Percentiles rank a stretch among this genome's conserved stretches.
phyloP scores from a whole-genome alignment of 2,888 invertebrate genomes.

The Calameuta pallipes region DNA sequence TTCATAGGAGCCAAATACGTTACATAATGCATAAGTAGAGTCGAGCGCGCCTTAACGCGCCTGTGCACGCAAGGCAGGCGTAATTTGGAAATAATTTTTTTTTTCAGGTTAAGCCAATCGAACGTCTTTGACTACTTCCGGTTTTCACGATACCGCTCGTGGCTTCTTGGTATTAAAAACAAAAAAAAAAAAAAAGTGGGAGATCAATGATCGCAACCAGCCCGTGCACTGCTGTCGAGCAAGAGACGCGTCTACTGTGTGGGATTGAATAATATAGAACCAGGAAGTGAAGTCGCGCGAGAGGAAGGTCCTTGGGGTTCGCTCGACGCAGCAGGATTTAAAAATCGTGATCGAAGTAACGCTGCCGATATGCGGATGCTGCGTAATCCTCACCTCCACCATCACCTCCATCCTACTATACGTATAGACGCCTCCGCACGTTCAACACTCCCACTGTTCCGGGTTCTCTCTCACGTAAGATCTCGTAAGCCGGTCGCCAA shows the following conservation, averaged over 20 bases:
- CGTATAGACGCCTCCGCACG: background rate
- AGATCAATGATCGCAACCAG: background rate
- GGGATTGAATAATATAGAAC: background rate
- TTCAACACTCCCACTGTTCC: background rate
- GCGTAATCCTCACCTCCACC: conserved; percentile 20
- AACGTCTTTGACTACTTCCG: background rate
- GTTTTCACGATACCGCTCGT: background rate
- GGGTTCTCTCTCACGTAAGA: background rate
- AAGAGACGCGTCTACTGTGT: background rate
- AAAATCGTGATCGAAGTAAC: conserved; percentile 42
- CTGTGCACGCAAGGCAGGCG: background rate
- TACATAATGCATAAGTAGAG: conserved; percentile 31
- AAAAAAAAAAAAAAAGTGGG: too few relatives aligned
- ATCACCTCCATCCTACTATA: conserved; percentile 4
- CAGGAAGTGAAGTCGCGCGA: conserved; percentile 14
- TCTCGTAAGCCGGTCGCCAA: background rate
- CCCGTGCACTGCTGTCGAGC: background rate
- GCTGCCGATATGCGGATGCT: conserved; percentile 23
- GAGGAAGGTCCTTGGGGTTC: conserved; percentile 50
- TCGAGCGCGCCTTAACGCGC: background rate
- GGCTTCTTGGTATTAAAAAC: background rate
- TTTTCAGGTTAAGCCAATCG: background rate
- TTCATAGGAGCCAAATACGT: conserved; percentile 32
- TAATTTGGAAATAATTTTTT: background rate
- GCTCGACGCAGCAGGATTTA: conserved; percentile 32